These are phyloP conservation scores for Channa striata DNA, from an alignment of 2,797 vertebrate species.

Conservation along the genomic window DNA sequence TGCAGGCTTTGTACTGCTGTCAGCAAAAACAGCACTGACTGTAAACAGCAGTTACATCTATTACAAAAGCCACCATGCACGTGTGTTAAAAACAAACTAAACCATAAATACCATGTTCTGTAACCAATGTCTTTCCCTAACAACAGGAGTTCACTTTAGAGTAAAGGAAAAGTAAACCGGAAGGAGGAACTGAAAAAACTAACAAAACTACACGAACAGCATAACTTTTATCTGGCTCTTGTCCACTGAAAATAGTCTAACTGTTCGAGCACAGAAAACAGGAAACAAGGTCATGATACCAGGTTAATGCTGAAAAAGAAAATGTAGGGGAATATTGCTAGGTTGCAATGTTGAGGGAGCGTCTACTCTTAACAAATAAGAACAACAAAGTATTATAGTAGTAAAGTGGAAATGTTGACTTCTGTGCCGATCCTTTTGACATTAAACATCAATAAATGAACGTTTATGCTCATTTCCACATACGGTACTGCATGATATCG, in stretches of 20 bases:
- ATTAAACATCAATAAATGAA: no score
- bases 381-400: no score
- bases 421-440: no score
- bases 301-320: slow-evolving; percentile 15
- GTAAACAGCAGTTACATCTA: slow-evolving; percentile 63
- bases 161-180: slow-evolving; percentile 1
- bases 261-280: slow-evolving; percentile 33
- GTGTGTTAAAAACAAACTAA: slow-evolving; percentile 30
- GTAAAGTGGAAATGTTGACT: no score
- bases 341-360: not conserved
- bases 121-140: slow-evolving; percentile 12
- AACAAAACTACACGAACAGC: slow-evolving; percentile 16
- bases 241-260: slow-evolving; percentile 27
- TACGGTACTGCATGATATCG: no score
- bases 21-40: slow-evolving; percentile 63
- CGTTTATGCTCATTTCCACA: no score
- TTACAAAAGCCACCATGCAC: slow-evolving; percentile 39
- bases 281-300: slow-evolving; percentile 44
- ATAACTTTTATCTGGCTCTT: slow-evolving; percentile 9
- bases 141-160: slow-evolving; percentile 9
- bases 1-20: slow-evolving; percentile 56
- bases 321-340: not conserved
- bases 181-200: slow-evolving; percentile 16
- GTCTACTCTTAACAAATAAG: no score
- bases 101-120: slow-evolving; percentile 29